Percentiles rank a stretch among this genome's conserved stretches.
Evolutionary conservation across 2,888 invertebrate species (phyloP).

Genomic region (Bhutanitis thaidina): DNA sequence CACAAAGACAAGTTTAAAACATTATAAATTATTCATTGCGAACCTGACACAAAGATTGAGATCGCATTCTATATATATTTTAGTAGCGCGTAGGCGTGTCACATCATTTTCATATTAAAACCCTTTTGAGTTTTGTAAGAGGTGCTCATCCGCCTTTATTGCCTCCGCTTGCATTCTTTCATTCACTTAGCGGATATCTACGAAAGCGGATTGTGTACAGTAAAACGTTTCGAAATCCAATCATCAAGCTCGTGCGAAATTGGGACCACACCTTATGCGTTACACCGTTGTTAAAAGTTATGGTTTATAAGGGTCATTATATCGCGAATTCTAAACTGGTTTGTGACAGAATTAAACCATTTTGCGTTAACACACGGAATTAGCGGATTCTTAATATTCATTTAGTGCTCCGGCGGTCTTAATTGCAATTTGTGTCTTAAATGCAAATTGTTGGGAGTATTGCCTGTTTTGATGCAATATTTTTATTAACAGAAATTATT

Average conservation of each 20-base stretch:
- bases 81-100: constrained; percentile 46
- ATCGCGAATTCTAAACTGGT: constrained; percentile 3
- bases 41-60: constrained; percentile 34
- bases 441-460: constrained; percentile 6
- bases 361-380: constrained; percentile 23
- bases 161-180: constrained; percentile 40
- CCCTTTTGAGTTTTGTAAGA: constrained; percentile 45
- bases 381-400: constrained; percentile 15
- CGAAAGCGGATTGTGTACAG: constrained; percentile 44
- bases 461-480: too few species aligned
- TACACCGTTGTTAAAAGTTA: constrained; percentile 17
- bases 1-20: constrained; percentile 9
- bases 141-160: constrained; percentile 46
- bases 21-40: constrained; percentile 11
- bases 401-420: constrained; percentile 14
- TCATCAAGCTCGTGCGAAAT: constrained; percentile 55
- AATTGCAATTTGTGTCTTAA: constrained; percentile 17
- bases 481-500: too few species aligned
- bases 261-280: constrained; percentile 51
- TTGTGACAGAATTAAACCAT: constrained; percentile 11
- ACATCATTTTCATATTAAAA: constrained; percentile 53
- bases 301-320: not conserved
- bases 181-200: constrained; percentile 61
- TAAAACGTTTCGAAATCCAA: constrained; percentile 46
- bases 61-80: constrained; percentile 34